Conservation (phyloP, 2,888 invertebrate species). For the Physocephala rufipes region DNA sequence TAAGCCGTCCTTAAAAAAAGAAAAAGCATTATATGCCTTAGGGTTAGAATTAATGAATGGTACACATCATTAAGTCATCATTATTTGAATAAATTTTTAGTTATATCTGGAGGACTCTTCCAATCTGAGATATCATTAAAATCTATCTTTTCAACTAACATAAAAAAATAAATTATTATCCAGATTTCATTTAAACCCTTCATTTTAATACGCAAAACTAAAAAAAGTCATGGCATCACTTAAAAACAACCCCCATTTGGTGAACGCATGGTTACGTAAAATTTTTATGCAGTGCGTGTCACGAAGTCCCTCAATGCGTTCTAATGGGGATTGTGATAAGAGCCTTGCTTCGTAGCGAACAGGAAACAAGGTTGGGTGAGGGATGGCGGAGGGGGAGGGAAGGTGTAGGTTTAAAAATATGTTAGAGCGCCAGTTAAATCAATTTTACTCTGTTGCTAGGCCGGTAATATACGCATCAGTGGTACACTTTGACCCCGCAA, state of each 20-base stretch:
- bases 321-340: neutral
- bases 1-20: too few species aligned
- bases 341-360: too few species aligned
- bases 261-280: neutral
- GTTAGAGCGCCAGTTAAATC: constrained; percentile 10
- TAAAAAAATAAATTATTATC: too few species aligned
- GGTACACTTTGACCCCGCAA: neutral
- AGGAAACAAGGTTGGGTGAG: neutral
- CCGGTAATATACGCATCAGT: neutral
- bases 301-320: neutral
- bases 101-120: too few species aligned
- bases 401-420: neutral
- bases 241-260: neutral
- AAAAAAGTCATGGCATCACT: neutral
- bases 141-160: too few species aligned
- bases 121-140: too few species aligned
- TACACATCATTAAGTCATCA: too few species aligned
- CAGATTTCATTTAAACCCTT: neutral
- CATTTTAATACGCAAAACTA: neutral
- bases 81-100: too few species aligned
- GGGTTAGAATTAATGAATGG: too few species aligned
- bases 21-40: too few species aligned
- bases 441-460: constrained; percentile 13
- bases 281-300: constrained; percentile 9
- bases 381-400: neutral